These are phyloP conservation scores for Alouatta caraya DNA, from an alignment of 2,797 vertebrate genomes.

Conservation along the genomic window DNA sequence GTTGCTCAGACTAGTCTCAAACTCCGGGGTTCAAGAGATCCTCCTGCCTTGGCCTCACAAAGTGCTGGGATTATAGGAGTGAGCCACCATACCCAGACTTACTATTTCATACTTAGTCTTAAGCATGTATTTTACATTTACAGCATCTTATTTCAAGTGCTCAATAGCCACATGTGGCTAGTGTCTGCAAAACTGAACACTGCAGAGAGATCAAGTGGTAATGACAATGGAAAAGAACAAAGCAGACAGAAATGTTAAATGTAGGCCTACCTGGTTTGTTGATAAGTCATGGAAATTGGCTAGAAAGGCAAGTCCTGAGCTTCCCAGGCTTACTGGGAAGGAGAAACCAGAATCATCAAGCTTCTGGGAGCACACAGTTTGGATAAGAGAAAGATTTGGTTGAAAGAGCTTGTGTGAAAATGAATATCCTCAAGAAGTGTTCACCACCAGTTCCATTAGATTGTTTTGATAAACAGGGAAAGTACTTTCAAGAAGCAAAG, in stretches of 20 bases:
- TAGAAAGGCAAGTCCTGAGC: background rate
- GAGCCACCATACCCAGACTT: background rate
- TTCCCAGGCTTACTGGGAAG: background rate
- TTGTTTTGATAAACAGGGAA: background rate
- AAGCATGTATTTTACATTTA: background rate
- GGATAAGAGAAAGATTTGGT: background rate
- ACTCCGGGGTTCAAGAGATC: background rate
- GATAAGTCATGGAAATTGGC: background rate
- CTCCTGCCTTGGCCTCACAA: background rate
- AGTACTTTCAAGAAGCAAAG: background rate
- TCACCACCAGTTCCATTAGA: background rate
- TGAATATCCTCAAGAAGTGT: background rate
- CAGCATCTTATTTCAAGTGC: background rate
- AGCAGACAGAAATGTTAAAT: background rate
- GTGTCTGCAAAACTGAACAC: too few relatives aligned
- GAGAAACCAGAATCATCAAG: background rate
- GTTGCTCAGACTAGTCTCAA: background rate
- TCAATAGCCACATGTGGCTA: background rate
- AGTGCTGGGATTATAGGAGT: background rate
- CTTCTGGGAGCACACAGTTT: background rate
- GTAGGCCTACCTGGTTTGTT: too few relatives aligned
- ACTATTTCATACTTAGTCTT: background rate
- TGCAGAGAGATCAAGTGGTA: background rate
- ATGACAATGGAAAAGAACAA: background rate
- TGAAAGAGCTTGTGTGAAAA: background rate